These are phyloP conservation scores for Fopius arisanus DNA, from an alignment of 1,140 invertebrate species.

Conservation along the genomic window DNA sequence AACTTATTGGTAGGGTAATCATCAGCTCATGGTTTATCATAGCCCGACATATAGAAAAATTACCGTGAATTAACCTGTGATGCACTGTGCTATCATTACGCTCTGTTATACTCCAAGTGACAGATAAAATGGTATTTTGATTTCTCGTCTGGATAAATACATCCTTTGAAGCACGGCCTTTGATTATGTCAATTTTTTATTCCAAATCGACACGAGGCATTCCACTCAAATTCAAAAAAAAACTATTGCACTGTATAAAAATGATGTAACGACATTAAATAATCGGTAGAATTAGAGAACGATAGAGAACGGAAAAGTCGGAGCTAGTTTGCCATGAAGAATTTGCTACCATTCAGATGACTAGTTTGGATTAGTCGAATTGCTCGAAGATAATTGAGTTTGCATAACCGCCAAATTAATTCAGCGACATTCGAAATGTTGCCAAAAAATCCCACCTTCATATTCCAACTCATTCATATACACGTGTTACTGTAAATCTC, in stretches of 20 bases:
- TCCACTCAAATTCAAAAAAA: no score
- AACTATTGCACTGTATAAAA: no score
- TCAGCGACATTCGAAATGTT: neutral
- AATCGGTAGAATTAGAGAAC: no score
- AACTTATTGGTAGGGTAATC: neutral
- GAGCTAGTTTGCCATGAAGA: no score
- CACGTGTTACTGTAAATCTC: neutral
- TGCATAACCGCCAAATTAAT: conserved; percentile 37
- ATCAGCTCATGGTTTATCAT: neutral
- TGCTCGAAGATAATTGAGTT: conserved; percentile 38
- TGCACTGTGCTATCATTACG: conserved; percentile 21
- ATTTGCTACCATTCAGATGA: neutral
- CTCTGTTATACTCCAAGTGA: neutral
- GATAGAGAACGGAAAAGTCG: no score
- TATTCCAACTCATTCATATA: neutral
- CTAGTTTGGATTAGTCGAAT: neutral
- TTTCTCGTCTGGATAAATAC: no score
- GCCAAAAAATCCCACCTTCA: neutral
- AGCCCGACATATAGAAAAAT: conserved; percentile 28
- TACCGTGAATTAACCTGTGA: conserved; percentile 12
- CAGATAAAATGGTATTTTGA: no score
- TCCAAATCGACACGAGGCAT: neutral
- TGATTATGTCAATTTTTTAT: neutral
- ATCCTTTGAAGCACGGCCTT: neutral
- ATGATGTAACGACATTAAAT: no score